Percentiles rank a stretch among this genome's conserved stretches.
Evolutionary conservation across 1,140 invertebrate genomes (phyloP).

Genomic region (Chrysoperla carnea): DNA sequence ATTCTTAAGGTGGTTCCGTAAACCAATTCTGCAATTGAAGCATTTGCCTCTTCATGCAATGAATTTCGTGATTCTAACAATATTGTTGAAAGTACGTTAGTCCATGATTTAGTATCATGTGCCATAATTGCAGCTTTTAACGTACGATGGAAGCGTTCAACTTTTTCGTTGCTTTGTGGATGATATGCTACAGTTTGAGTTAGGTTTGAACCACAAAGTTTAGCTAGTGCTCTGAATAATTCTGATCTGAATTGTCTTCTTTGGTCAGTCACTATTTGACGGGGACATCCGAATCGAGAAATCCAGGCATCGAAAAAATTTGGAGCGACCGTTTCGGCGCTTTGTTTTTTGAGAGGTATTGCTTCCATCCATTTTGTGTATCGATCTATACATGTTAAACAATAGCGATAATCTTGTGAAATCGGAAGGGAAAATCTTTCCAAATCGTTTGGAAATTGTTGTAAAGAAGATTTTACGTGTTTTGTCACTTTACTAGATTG

Average conservation of each 20-base stretch:
- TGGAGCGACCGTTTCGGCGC: no score
- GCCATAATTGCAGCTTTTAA: constrained; percentile 20
- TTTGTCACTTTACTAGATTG: constrained; percentile 13
- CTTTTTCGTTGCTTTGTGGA: constrained; percentile 17
- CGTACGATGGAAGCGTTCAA: constrained; percentile 20
- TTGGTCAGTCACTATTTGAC: constrained; percentile 16
- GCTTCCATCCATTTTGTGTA: constrained; percentile 7
- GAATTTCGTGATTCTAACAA: no score
- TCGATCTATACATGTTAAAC: no score
- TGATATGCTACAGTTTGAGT: constrained; percentile 19
- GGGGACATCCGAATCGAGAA: constrained; percentile 16
- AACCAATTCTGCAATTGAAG: constrained; percentile 10
- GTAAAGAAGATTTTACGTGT: constrained; percentile 12
- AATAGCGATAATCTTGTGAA: no score
- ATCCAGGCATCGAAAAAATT: no score
- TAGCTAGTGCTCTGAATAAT: constrained; percentile 11
- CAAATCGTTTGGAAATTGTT: no score
- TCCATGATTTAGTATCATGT: constrained; percentile 9
- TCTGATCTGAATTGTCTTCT: constrained; percentile 16
- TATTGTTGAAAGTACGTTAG: no score
- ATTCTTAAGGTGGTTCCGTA: no score
- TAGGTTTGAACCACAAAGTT: constrained; percentile 10
- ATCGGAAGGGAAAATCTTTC: no score
- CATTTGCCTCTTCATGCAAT: no score
- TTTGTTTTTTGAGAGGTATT: no score